phyloP scores from a whole-genome alignment of 2,888 invertebrate genomes.

The Dastarcus helophoroides region DNA sequence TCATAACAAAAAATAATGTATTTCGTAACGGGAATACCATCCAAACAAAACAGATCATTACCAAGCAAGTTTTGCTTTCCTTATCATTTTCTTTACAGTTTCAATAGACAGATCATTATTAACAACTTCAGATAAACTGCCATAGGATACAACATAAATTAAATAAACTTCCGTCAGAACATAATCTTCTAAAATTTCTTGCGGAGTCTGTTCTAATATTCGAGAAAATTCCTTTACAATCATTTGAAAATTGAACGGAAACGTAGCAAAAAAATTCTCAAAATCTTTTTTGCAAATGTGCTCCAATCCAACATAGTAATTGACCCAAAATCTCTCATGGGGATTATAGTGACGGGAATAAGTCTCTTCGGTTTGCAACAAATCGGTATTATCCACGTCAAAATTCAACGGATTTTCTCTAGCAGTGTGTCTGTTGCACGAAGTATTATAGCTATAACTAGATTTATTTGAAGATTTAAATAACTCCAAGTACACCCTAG shows the following conservation, averaged over 20 bases:
- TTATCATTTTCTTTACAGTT: constrained; percentile 6
- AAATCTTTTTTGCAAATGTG: constrained; percentile 16
- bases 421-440: neutral
- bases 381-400: constrained; percentile 4
- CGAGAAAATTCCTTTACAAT: constrained; percentile 28
- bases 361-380: neutral
- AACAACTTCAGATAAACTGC: constrained; percentile 4
- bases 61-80: constrained; percentile 5
- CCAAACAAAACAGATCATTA: too few relatives aligned
- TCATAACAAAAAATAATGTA: too few relatives aligned
- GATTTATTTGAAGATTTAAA: constrained; percentile 7
- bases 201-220: constrained; percentile 25
- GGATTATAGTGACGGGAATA: constrained; percentile 24
- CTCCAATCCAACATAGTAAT: constrained; percentile 18
- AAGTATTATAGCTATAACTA: constrained; percentile 7
- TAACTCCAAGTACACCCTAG: neutral
- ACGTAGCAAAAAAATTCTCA: constrained; percentile 18
- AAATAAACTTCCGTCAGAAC: constrained; percentile 23
- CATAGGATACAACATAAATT: constrained; percentile 11
- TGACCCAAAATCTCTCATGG: constrained; percentile 28
- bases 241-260: constrained; percentile 24
- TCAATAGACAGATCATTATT: constrained; percentile 4
- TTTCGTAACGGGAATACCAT: too few relatives aligned
- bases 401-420: constrained; percentile 4
- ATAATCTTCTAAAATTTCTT: constrained; percentile 26